phyloP scores from a whole-genome alignment of 2,888 invertebrate genomes.

The Agrochola lota region DNA sequence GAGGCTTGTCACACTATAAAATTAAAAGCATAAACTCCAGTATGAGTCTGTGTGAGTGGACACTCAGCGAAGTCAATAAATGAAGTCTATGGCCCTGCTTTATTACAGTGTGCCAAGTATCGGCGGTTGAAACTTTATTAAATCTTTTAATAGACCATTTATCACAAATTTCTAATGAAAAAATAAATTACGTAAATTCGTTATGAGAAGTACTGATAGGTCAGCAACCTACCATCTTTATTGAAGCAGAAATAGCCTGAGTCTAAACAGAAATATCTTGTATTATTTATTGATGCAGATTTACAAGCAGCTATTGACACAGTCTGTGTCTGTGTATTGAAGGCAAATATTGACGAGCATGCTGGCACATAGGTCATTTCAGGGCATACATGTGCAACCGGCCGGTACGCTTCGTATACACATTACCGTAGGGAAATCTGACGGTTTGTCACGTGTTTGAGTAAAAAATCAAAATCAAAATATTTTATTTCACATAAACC shows the following conservation, averaged over 20 bases:
- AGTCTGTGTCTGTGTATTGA: background rate
- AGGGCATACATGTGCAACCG: slow-evolving; percentile 3
- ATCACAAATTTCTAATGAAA: background rate
- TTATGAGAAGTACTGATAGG: background rate
- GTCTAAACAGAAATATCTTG: background rate
- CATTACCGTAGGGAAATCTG: slow-evolving; percentile 12
- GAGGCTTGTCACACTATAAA: background rate
- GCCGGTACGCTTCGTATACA: background rate
- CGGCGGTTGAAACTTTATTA: background rate
- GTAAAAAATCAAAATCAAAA: no score
- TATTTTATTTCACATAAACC: no score
- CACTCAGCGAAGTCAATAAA: background rate
- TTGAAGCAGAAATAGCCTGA: background rate
- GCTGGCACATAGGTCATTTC: background rate
- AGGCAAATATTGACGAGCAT: slow-evolving; percentile 19
- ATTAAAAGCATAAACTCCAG: background rate
- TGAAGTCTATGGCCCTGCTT: background rate
- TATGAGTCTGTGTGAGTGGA: background rate
- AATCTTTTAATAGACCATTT: background rate
- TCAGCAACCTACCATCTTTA: background rate
- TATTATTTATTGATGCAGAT: slow-evolving; percentile 7
- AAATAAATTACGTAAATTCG: no score
- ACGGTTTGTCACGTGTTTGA: background rate
- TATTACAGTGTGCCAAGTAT: background rate
- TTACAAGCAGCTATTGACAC: slow-evolving; percentile 11